phyloP scores from a whole-genome alignment of 2,113 vertebrate genomes.

The Misgurnus anguillicaudatus region DNA sequence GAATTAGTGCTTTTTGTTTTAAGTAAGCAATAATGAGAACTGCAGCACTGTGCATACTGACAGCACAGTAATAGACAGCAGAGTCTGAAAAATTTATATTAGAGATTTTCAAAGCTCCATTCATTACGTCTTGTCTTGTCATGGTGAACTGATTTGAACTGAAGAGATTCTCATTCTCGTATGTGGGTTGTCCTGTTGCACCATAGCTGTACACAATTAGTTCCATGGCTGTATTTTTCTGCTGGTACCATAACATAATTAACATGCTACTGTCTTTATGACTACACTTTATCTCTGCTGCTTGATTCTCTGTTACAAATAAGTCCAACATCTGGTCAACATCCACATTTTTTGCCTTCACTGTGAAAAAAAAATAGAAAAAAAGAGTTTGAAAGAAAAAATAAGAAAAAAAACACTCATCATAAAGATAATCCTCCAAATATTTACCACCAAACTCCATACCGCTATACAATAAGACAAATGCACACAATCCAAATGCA shows the following conservation, averaged over 20 bases:
- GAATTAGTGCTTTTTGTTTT: constrained; percentile 39
- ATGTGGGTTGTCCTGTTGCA: rapidly evolving
- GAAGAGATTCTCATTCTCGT: constrained; percentile 48
- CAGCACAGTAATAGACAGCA: constrained; percentile 71
- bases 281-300: constrained; percentile 54
- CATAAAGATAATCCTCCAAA: not conserved
- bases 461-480: not conserved
- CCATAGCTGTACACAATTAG: constrained; percentile 59
- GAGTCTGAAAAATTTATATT: constrained; percentile 42
- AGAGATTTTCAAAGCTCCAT: constrained; percentile 54
- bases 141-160: constrained; percentile 35
- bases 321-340: constrained; percentile 49
- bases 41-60: constrained; percentile 66
- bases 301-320: not conserved
- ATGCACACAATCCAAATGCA: not conserved
- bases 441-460: not conserved
- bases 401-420: not conserved
- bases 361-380: constrained; percentile 41
- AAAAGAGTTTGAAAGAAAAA: not conserved
- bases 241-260: constrained; percentile 65
- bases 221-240: constrained; percentile 44
- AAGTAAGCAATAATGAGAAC: constrained; percentile 26
- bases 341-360: constrained; percentile 38
- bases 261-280: constrained; percentile 20
- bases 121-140: not conserved